Conservation (phyloP, 2,113 vertebrate species). For the Pongo pygmaeus region DNA sequence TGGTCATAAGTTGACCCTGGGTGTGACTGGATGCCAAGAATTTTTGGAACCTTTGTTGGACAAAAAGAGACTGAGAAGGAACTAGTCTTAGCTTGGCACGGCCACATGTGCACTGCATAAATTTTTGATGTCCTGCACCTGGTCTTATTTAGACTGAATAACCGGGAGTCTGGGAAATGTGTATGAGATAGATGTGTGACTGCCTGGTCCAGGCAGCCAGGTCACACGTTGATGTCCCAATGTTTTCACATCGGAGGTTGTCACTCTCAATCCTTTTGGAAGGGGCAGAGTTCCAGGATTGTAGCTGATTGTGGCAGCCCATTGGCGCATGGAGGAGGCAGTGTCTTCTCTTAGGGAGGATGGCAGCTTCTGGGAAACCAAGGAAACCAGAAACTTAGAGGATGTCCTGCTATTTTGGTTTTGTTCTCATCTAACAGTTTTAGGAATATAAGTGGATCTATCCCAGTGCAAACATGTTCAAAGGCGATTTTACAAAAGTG, state of each 20-base stretch:
- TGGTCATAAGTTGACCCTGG: neutral
- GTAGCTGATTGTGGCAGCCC: neutral
- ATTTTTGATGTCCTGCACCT: neutral
- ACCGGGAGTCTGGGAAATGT: neutral
- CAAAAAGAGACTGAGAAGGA: neutral
- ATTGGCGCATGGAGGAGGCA: neutral
- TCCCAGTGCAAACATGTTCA: neutral
- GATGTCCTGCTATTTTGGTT: neutral
- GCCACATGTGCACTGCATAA: neutral
- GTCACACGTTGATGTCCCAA: neutral
- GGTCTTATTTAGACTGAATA: neutral
- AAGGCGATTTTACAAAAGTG: neutral
- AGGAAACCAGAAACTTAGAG: neutral
- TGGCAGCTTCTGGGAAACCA: neutral
- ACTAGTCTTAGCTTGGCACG: neutral
- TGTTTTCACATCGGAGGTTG: neutral
- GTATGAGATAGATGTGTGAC: neutral
- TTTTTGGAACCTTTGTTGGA: neutral
- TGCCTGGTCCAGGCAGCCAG: neutral
- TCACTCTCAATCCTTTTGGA: neutral
- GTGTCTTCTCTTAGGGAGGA: neutral
- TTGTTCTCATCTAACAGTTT: slow-evolving; percentile 14
- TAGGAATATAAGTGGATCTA: neutral
- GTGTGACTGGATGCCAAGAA: neutral
- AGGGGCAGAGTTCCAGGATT: neutral